Percentiles rank a stretch among this genome's conserved stretches.
Conservation (phyloP, 1,140 invertebrate species). For the Drosophila azteca region DNA sequence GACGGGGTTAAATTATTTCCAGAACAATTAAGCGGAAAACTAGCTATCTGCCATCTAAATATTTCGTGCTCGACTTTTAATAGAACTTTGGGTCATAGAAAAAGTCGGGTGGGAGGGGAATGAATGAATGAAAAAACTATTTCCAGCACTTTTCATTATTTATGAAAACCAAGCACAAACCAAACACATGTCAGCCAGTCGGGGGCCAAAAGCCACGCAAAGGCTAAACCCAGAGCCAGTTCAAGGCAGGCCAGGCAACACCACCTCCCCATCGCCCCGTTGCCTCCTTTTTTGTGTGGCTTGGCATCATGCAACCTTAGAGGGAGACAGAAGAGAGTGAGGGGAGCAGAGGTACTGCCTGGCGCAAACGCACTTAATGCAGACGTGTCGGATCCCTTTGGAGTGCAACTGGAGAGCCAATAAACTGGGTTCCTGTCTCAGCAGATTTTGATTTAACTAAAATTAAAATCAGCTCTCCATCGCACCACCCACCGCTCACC, state of each 20-base stretch:
- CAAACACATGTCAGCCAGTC: constrained; percentile 8
- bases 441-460: constrained; percentile 64
- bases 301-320: too few species aligned
- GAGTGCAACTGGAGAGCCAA: constrained; percentile 2
- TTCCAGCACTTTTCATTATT: constrained; percentile 55
- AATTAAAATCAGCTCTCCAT: constrained; percentile 55
- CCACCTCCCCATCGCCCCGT: too few species aligned
- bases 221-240: not conserved
- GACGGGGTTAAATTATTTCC: constrained; percentile 26
- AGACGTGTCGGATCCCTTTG: constrained; percentile 12
- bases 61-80: constrained; percentile 38
- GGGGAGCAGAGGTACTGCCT: not conserved
- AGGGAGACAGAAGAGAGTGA: not conserved
- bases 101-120: not conserved
- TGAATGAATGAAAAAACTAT: constrained; percentile 18
- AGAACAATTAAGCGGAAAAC: constrained; percentile 45
- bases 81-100: not conserved
- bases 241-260: not conserved
- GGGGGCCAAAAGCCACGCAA: constrained; percentile 28
- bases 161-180: constrained; percentile 34
- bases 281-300: too few species aligned
- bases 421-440: constrained; percentile 34
- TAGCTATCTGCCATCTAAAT: constrained; percentile 44
- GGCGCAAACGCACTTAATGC: too few species aligned
- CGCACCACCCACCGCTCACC: too few species aligned